phyloP scores from a whole-genome alignment of 2,113 vertebrate genomes.

The Chaetura pelagica region DNA sequence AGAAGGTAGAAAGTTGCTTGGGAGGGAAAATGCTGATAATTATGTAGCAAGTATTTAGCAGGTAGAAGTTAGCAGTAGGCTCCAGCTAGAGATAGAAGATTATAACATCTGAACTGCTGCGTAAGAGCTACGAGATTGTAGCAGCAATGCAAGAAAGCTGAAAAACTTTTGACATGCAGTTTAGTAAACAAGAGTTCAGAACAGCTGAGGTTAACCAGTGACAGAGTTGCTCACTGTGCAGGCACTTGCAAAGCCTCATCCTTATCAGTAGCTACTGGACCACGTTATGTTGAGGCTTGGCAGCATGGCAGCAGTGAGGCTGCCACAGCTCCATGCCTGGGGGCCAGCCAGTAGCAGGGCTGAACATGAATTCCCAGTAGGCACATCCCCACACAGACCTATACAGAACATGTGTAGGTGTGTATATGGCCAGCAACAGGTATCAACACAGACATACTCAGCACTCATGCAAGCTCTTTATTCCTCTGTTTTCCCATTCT shows the following conservation, averaged over 20 bases:
- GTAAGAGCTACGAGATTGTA: neutral
- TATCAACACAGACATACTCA: neutral
- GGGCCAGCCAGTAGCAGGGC: neutral
- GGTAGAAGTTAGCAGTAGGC: neutral
- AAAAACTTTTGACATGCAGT: neutral
- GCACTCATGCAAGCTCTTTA: neutral
- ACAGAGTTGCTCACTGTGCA: fast-evolving
- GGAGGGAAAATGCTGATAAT: neutral
- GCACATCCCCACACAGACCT: neutral
- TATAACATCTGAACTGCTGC: neutral
- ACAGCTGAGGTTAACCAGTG: neutral
- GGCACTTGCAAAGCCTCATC: neutral
- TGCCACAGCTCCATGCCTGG: neutral
- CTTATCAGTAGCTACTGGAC: neutral
- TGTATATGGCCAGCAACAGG: neutral
- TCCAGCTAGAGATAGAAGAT: neutral
- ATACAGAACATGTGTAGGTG: neutral
- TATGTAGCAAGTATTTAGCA: neutral
- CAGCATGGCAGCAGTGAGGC: neutral
- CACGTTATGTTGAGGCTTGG: fast-evolving
- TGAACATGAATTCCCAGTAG: neutral
- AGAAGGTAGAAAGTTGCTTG: neutral
- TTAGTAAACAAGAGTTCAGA: neutral
- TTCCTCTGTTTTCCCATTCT: neutral
- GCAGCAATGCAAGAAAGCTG: neutral